Percentiles rank a stretch among this genome's conserved stretches.
phyloP scores from a whole-genome alignment of 2,888 invertebrate species.

The Psococerastis gibbosa region DNA sequence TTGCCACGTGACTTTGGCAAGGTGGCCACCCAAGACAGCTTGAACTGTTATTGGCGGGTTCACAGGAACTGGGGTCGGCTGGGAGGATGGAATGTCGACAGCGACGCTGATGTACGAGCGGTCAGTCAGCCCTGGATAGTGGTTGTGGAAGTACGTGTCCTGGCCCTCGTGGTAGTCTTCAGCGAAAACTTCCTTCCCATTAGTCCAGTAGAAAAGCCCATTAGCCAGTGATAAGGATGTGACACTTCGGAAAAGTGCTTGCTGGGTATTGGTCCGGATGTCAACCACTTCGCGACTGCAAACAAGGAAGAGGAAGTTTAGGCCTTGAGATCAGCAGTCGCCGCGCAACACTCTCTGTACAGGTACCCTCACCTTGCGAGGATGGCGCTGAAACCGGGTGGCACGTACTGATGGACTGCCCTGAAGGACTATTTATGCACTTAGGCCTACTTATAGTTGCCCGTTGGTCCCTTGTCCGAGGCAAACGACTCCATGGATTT shows the following conservation, averaged over 20 bases:
- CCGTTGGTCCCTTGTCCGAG: too few relatives aligned
- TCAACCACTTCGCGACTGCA: constrained; percentile 46
- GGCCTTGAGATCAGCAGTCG: too few relatives aligned
- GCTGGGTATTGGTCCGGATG: constrained; percentile 53
- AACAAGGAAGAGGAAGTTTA: constrained; percentile 11
- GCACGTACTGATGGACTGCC: too few relatives aligned
- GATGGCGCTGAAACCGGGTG: too few relatives aligned
- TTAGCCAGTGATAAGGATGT: constrained; percentile 56
- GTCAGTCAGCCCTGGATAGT: constrained; percentile 36
- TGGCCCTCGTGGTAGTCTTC: constrained; percentile 57
- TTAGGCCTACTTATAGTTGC: too few relatives aligned
- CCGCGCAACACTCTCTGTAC: too few relatives aligned
- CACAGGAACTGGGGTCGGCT: constrained; percentile 61
- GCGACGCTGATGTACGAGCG: constrained; percentile 32
- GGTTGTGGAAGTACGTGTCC: constrained; percentile 58
- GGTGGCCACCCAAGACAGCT: constrained; percentile 55
- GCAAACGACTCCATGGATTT: too few relatives aligned
- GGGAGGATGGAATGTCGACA: constrained; percentile 45
- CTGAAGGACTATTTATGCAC: too few relatives aligned
- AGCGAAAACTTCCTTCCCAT: constrained; percentile 51
- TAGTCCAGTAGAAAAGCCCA: constrained; percentile 72
- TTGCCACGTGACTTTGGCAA: constrained; percentile 66
- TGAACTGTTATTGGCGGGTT: constrained; percentile 62
- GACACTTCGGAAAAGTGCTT: constrained; percentile 52
- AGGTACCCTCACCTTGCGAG: too few relatives aligned